phyloP scores from a whole-genome alignment of 2,888 invertebrate species.

The Scrobipalpa costella region DNA sequence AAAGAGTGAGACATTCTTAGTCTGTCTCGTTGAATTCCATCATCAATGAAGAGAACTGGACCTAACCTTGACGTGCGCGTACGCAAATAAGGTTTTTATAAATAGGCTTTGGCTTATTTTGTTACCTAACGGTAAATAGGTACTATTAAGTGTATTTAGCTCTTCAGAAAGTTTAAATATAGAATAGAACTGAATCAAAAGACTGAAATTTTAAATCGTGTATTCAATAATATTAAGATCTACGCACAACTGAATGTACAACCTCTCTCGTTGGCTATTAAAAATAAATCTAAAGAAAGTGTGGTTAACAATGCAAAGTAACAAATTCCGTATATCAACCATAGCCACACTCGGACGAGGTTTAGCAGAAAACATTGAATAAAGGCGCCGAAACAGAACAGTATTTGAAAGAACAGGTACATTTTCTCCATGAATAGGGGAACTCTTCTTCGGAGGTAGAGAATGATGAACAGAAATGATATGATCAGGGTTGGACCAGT shows the following conservation, averaged over 20 bases:
- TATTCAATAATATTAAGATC: slow-evolving; percentile 23
- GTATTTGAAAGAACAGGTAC: slow-evolving; percentile 75
- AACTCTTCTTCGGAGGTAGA: slow-evolving; percentile 68
- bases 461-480: slow-evolving; percentile 66
- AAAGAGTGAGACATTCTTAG: neutral
- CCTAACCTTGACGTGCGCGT: neutral
- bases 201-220: neutral
- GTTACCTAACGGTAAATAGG: too few species aligned
- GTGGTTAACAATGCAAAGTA: slow-evolving; percentile 67
- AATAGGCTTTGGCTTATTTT: neutral
- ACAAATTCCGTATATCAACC: slow-evolving; percentile 69
- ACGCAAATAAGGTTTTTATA: neutral
- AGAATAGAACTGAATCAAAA: neutral
- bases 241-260: slow-evolving; percentile 76
- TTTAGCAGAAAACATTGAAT: slow-evolving; percentile 73
- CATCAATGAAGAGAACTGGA: too few species aligned
- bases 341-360: slow-evolving; percentile 64
- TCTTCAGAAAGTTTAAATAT: neutral
- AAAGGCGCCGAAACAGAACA: slow-evolving; percentile 74
- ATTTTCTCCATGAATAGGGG: slow-evolving; percentile 76
- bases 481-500: slow-evolving; percentile 71
- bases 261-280: slow-evolving; percentile 74
- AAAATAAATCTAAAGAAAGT: slow-evolving; percentile 65
- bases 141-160: too few species aligned
- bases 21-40: too few species aligned